phyloP scores from a whole-genome alignment of 2,888 invertebrate species.

The Drosophila planitibia region DNA sequence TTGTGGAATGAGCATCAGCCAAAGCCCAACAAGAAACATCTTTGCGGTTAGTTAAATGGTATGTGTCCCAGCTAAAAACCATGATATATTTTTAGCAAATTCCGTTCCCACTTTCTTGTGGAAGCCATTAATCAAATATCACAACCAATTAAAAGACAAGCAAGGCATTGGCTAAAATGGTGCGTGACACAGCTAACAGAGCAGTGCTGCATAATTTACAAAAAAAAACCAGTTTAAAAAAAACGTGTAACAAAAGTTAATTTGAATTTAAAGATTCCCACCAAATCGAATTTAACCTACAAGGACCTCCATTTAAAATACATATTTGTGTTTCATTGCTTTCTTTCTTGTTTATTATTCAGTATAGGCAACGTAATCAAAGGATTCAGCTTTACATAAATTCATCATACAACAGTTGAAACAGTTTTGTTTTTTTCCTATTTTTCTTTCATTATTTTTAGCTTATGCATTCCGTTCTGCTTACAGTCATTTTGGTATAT shows the following conservation, averaged over 20 bases:
- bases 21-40: neutral
- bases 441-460: neutral
- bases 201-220: neutral
- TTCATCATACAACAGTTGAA: constrained; percentile 71
- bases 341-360: constrained; percentile 39
- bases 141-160: neutral
- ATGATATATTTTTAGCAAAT: neutral
- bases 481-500: constrained; percentile 44
- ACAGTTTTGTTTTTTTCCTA: constrained; percentile 42
- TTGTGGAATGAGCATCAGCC: neutral
- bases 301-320: neutral
- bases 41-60: neutral
- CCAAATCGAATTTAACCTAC: neutral
- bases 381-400: constrained; percentile 59
- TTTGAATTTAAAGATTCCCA: neutral
- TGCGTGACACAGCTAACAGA: neutral
- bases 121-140: neutral
- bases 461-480: constrained; percentile 10
- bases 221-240: neutral
- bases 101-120: neutral
- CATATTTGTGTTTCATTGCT: constrained; percentile 28
- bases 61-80: neutral
- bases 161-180: neutral
- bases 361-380: constrained; percentile 55
- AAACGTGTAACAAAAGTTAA: neutral